Percentiles rank a stretch among this genome's conserved stretches.
Evolutionary conservation across 2,113 vertebrate species (phyloP).

Genomic region (Labeo rohita): DNA sequence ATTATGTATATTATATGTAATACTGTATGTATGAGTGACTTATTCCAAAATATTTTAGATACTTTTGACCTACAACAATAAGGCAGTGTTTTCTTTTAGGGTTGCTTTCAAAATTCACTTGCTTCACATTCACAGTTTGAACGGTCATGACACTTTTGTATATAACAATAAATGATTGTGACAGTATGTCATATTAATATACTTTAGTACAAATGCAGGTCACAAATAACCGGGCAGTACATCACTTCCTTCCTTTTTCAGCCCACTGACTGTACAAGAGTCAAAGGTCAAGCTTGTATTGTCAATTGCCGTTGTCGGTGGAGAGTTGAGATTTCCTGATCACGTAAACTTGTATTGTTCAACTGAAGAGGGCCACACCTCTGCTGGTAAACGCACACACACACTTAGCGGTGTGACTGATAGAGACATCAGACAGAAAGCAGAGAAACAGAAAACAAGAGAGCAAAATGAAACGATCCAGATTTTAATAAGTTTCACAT

Average conservation of each 20-base stretch:
- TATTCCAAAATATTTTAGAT: not conserved
- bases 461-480: not conserved
- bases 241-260: constrained; percentile 30
- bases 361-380: constrained; percentile 35
- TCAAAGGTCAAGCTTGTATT: constrained; percentile 56
- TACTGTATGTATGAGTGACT: not conserved
- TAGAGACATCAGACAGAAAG: constrained; percentile 6
- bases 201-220: not conserved
- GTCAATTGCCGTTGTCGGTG: constrained; percentile 38
- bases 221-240: not conserved
- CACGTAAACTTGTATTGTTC: constrained; percentile 50
- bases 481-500: constrained; percentile 24
- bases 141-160: not conserved
- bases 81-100: not conserved
- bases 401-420: not conserved
- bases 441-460: not conserved
- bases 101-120: not conserved
- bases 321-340: constrained; percentile 47
- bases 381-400: not conserved
- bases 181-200: not conserved
- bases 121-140: not conserved
- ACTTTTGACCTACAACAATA: not conserved
- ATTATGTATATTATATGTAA: not conserved
- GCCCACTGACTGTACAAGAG: constrained; percentile 8
- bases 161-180: not conserved